Percentiles rank a stretch among this genome's conserved stretches.
These are phyloP conservation scores for Silurus meridionalis DNA, from an alignment of 2,113 vertebrate species.

Conservation along the genomic window DNA sequence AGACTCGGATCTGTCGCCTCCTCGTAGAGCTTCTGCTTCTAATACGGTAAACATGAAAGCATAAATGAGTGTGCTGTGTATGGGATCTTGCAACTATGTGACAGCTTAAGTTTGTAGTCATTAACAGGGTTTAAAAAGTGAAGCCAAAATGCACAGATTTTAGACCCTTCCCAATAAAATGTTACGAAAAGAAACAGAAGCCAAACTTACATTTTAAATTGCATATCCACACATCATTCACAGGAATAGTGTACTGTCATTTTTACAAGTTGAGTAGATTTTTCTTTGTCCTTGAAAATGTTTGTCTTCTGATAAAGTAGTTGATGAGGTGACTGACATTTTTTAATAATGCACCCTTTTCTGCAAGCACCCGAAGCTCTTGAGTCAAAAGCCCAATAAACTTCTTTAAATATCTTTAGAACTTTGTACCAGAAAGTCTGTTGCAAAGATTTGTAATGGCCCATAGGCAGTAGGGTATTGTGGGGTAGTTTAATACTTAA, in stretches of 20 bases:
- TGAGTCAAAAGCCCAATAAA: background rate
- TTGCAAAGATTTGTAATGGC: background rate
- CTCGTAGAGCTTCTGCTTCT: constrained; percentile 61
- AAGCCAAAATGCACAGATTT: background rate
- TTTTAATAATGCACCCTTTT: background rate
- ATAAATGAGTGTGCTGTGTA: background rate
- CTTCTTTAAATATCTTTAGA: background rate
- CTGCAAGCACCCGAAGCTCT: background rate
- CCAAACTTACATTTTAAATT: background rate
- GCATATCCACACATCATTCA: background rate
- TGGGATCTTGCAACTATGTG: background rate
- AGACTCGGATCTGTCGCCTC: constrained; percentile 73
- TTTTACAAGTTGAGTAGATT: background rate
- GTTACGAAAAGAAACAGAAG: background rate
- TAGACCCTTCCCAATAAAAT: background rate
- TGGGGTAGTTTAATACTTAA: background rate
- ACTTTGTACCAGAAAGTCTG: background rate
- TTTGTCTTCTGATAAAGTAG: background rate
- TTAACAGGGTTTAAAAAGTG: background rate
- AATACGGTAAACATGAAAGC: constrained; percentile 28
- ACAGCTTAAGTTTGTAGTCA: background rate
- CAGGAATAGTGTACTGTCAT: background rate
- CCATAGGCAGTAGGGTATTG: background rate
- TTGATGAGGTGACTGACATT: background rate
- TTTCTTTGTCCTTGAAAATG: background rate